Evolutionary conservation across 1,140 invertebrate genomes (phyloP).

Genomic region (Anadara kagoshimensis): DNA sequence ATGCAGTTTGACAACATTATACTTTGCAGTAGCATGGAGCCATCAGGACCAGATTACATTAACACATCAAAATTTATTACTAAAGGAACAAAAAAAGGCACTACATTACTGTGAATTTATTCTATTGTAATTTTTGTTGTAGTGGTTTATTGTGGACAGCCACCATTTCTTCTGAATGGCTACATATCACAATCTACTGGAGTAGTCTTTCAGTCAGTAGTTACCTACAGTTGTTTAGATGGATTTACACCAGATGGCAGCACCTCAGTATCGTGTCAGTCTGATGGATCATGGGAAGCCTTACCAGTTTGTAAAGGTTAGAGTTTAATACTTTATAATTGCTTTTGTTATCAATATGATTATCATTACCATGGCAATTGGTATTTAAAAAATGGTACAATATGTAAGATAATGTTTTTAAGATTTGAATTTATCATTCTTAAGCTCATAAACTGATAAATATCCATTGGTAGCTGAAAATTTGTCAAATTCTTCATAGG

Average conservation of each 20-base stretch:
- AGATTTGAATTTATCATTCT: background rate
- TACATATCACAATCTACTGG: slow-evolving; percentile 25
- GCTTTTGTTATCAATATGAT: background rate
- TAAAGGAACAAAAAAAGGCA: too few species aligned
- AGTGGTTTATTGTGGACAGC: slow-evolving; percentile 49
- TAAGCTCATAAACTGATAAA: background rate
- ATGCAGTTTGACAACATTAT: too few species aligned
- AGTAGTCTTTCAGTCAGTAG: slow-evolving; percentile 27
- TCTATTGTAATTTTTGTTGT: background rate
- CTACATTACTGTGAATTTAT: too few species aligned
- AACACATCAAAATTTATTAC: too few species aligned
- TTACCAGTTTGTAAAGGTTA: slow-evolving; percentile 39
- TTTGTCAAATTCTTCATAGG: background rate
- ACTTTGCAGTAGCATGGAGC: too few species aligned
- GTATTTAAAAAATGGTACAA: background rate
- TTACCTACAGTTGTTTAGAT: slow-evolving; percentile 35
- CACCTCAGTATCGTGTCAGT: slow-evolving; percentile 28
- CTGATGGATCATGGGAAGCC: slow-evolving; percentile 38
- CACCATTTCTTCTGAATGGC: slow-evolving; percentile 39
- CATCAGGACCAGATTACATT: too few species aligned
- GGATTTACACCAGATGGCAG: slow-evolving; percentile 17
- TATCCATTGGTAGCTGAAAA: background rate
- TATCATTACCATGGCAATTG: too few species aligned
- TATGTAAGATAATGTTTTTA: background rate
- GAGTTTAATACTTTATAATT: background rate